phyloP scores from a whole-genome alignment of 2,888 invertebrate genomes.

The Epinotia nisella region DNA sequence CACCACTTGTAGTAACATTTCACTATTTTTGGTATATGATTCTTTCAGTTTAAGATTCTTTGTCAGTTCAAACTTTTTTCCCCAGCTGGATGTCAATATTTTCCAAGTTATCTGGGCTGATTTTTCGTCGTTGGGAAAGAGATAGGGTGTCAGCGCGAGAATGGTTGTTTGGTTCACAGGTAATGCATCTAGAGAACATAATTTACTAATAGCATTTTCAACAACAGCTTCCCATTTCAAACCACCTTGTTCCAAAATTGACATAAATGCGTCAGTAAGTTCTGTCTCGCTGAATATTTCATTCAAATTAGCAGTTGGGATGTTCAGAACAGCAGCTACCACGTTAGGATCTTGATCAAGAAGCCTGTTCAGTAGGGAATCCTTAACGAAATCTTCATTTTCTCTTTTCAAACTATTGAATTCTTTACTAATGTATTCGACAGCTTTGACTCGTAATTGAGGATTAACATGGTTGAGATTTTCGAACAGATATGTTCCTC shows the following conservation, averaged over 20 bases:
- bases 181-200: constrained; percentile 73
- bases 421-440: constrained; percentile 86
- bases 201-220: constrained; percentile 71
- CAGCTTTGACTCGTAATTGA: constrained; percentile 87
- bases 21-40: constrained; percentile 55
- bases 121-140: constrained; percentile 82
- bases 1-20: constrained; percentile 62
- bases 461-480: constrained; percentile 89
- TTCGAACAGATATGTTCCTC: constrained; percentile 85
- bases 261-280: constrained; percentile 78
- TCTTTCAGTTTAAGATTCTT: constrained; percentile 56
- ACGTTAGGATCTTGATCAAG: constrained; percentile 88
- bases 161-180: constrained; percentile 84
- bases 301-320: constrained; percentile 67
- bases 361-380: constrained; percentile 87
- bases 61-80: constrained; percentile 63
- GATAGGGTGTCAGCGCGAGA: constrained; percentile 85
- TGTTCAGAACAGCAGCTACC: constrained; percentile 82
- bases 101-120: constrained; percentile 63
- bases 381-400: constrained; percentile 86
- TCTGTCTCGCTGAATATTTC: constrained; percentile 74
- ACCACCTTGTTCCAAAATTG: constrained; percentile 76
- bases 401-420: constrained; percentile 77
- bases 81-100: constrained; percentile 72
- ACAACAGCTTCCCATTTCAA: constrained; percentile 75